phyloP scores from a whole-genome alignment of 1,140 invertebrate genomes.

The Druon quercuslanigerum region DNA sequence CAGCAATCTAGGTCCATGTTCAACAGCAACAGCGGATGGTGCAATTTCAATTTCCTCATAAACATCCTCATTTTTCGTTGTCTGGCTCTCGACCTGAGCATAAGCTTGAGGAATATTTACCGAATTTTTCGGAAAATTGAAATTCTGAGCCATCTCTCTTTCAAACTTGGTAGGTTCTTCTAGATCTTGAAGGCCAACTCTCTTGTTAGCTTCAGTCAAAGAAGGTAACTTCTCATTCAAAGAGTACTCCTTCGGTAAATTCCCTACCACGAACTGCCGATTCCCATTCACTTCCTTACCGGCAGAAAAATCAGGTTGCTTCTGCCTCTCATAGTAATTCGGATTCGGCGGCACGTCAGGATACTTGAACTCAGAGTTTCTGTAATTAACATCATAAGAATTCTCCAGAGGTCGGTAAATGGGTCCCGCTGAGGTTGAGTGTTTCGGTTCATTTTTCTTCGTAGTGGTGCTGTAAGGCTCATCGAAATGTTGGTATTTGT shows the following conservation, averaged over 20 bases:
- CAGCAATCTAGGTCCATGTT: slow-evolving; percentile 75
- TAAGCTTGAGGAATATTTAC: slow-evolving; percentile 36
- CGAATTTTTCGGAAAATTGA: slow-evolving; percentile 51
- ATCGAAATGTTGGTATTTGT: slow-evolving; percentile 60
- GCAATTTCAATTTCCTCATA: slow-evolving; percentile 66
- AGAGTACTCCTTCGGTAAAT: slow-evolving; percentile 67
- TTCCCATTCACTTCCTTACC: slow-evolving; percentile 54
- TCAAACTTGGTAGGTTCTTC: slow-evolving; percentile 47
- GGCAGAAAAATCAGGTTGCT: slow-evolving; percentile 48
- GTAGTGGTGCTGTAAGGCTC: slow-evolving; percentile 51
- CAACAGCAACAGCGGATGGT: slow-evolving; percentile 70
- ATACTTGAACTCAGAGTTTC: slow-evolving; percentile 70
- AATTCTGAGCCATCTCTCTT: slow-evolving; percentile 47
- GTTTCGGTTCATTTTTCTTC: slow-evolving; percentile 54
- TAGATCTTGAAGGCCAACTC: slow-evolving; percentile 32
- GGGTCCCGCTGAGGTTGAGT: slow-evolving; percentile 43
- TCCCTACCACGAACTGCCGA: slow-evolving; percentile 71
- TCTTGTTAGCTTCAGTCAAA: slow-evolving; percentile 28
- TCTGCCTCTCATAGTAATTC: slow-evolving; percentile 62
- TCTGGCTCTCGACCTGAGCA: slow-evolving; percentile 34
- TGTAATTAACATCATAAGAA: slow-evolving; percentile 59
- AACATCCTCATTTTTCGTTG: slow-evolving; percentile 51
- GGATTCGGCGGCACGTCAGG: slow-evolving; percentile 57
- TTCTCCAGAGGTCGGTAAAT: slow-evolving; percentile 62
- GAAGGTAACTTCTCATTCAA: slow-evolving; percentile 40